These are phyloP conservation scores for Strix uralensis DNA, from an alignment of 2,113 vertebrate genomes.

Conservation along the genomic window DNA sequence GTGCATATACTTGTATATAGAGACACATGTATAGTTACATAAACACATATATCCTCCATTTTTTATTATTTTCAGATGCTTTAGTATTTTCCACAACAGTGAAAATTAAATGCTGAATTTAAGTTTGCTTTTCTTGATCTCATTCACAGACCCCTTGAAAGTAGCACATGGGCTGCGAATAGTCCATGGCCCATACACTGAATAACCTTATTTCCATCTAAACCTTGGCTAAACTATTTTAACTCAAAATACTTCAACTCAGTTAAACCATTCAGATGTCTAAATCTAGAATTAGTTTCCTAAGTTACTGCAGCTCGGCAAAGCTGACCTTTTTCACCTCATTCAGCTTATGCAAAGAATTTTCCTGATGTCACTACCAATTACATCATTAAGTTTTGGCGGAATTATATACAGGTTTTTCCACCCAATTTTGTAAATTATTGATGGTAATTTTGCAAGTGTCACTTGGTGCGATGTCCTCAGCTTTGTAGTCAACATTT, in stretches of 20 bases:
- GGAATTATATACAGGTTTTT: not conserved
- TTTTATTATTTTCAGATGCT: not conserved
- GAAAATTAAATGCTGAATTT: not conserved
- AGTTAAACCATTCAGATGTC: not conserved
- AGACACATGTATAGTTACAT: not conserved
- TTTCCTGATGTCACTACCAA: not conserved
- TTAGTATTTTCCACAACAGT: not conserved
- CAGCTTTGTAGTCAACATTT: not conserved
- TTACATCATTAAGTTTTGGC: not conserved
- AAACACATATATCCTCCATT: not conserved
- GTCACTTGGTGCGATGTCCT: not conserved
- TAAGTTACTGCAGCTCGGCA: not conserved
- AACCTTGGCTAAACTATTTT: not conserved
- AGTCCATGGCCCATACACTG: fast-evolving
- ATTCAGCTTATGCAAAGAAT: not conserved
- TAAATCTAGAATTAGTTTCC: not conserved
- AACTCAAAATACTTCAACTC: not conserved
- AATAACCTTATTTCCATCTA: not conserved
- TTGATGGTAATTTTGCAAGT: not conserved
- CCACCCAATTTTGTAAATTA: not conserved
- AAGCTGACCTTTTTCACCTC: not conserved
- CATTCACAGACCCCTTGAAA: not conserved
- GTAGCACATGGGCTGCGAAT: not conserved
- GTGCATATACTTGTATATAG: not conserved
- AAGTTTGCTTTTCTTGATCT: not conserved